Conservation (phyloP, 2,797 vertebrate genomes). For the Sorex maritimensis region DNA sequence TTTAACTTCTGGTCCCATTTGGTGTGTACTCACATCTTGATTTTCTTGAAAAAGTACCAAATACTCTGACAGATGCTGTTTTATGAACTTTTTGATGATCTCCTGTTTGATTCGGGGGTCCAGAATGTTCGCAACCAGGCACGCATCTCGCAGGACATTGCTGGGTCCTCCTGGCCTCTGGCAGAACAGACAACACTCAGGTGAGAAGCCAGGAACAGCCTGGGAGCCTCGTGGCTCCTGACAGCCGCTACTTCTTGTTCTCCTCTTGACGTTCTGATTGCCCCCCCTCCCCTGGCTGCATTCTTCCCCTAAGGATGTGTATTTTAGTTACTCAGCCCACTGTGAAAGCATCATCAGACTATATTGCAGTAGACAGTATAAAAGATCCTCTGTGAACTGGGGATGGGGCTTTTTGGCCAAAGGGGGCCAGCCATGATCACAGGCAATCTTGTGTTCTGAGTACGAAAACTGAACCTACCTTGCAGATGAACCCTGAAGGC, state of each 20-base stretch:
- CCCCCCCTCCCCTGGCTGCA: slow-evolving; percentile 61
- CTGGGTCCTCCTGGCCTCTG: slow-evolving; percentile 97
- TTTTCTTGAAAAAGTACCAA: slow-evolving; percentile 99
- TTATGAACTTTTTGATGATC: slow-evolving; percentile 99
- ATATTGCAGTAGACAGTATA: background rate
- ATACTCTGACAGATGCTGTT: slow-evolving; percentile 98
- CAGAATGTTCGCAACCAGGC: slow-evolving; percentile 97
- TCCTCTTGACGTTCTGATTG: slow-evolving; percentile 33
- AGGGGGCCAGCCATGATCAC: slow-evolving; percentile 9
- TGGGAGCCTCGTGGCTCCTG: slow-evolving; percentile 46
- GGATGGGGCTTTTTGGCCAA: slow-evolving; percentile 53
- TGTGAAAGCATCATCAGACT: slow-evolving; percentile 60
- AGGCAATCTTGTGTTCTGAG: slow-evolving; percentile 51
- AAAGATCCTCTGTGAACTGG: slow-evolving; percentile 62
- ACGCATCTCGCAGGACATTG: slow-evolving; percentile 97
- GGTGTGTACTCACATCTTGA: slow-evolving; percentile 95
- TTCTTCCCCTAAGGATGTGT: slow-evolving; percentile 45
- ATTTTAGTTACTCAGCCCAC: slow-evolving; percentile 13
- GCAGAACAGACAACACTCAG: slow-evolving; percentile 79
- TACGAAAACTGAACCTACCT: background rate
- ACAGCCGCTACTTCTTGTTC: slow-evolving; percentile 56
- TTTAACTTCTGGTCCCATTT: slow-evolving; percentile 55
- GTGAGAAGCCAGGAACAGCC: slow-evolving; percentile 64
- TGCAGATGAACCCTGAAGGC: background rate
- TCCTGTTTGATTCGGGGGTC: slow-evolving; percentile 98